Evolutionary conservation across 2,888 invertebrate species (phyloP).

Genomic region (Ctena decussata): DNA sequence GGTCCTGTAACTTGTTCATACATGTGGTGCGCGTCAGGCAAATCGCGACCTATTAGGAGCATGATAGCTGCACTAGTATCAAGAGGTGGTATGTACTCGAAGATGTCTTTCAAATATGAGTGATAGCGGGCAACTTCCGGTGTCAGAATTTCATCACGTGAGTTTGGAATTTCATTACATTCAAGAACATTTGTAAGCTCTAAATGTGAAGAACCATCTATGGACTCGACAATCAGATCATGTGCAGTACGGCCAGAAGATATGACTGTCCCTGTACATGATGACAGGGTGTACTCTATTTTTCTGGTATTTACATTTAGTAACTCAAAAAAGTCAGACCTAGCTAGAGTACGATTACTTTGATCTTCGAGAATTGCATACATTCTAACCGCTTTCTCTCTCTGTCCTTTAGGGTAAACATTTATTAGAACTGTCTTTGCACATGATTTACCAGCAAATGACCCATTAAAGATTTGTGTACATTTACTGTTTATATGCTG

Average conservation of each 20-base stretch:
- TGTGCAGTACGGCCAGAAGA: conserved; percentile 30
- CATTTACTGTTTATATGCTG: not conserved
- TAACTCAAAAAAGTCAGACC: conserved; percentile 33
- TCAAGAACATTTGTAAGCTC: conserved; percentile 42
- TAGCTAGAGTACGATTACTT: conserved; percentile 41
- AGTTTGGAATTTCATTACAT: conserved; percentile 49
- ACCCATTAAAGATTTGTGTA: not conserved
- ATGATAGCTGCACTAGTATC: not conserved
- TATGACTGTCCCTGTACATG: conserved; percentile 41
- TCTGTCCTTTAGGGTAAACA: not conserved
- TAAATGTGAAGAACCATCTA: conserved; percentile 15
- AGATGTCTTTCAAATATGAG: conserved; percentile 35
- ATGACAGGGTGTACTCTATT: conserved; percentile 32
- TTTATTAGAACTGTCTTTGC: too few species aligned
- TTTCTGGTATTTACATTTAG: conserved; percentile 10
- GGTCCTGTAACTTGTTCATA: not conserved
- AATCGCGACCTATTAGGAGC: not conserved
- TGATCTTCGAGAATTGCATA: conserved; percentile 54
- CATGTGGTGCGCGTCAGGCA: not conserved
- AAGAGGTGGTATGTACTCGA: conserved; percentile 1
- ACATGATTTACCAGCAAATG: too few species aligned
- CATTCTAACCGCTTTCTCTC: not conserved
- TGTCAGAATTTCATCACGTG: conserved; percentile 48
- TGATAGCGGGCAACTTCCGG: conserved; percentile 30
- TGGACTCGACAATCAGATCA: conserved; percentile 29